Evolutionary conservation across 2,797 vertebrate genomes (phyloP), one percentile per base, ranked within the genome.

Genomic region (Pseudomugil gertrudae): DNA sequence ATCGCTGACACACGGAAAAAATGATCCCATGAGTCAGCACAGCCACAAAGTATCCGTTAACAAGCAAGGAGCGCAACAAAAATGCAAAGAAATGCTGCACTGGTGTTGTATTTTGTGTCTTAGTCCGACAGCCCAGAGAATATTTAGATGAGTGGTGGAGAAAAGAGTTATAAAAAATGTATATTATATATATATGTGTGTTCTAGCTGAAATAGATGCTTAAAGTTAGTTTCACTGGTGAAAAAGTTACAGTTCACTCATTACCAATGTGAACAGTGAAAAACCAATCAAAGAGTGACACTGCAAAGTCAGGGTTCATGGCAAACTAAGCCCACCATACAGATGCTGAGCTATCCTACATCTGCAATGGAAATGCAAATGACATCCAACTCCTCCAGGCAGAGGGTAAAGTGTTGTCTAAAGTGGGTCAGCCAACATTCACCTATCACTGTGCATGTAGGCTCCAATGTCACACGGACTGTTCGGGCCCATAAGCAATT

Each of bases 391-490:
- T 87, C 79, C 72, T 82, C 50, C 36, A 69, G 77, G 78, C 80
- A 69, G 33, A 83, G 81, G 81, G 83, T 71, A 81, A 72, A 78
- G 77, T 45, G 79, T 87, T 87, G 77, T 76, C 78, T 78, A 69
- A 92, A 92, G 73, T 87, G 81, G 87, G 90, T 92, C 90, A 91
- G 68, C 76, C 76, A 80, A 73, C 81, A 83, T 84, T 79, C 19
- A 65, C 66, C 78, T 78, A 77, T 85, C 80, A 72, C 61, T 74
- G 72, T 24, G 52, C 66, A 83, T 65, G 76, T 68, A 76, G 61
- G 59, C 74, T 71, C 78, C 89, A 90, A 93, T 89, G 88, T 92
- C 90, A 89, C 65, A 74, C 53, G 72, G 74, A 78, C 75, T 69
- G 48, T 67, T 61, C 57, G 57, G 52, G 64, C 58, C 38, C 48